Base-by-base conservation (phyloP, 2,797 vertebrate genomes). In the Crenichthys baileyi region DNA sequence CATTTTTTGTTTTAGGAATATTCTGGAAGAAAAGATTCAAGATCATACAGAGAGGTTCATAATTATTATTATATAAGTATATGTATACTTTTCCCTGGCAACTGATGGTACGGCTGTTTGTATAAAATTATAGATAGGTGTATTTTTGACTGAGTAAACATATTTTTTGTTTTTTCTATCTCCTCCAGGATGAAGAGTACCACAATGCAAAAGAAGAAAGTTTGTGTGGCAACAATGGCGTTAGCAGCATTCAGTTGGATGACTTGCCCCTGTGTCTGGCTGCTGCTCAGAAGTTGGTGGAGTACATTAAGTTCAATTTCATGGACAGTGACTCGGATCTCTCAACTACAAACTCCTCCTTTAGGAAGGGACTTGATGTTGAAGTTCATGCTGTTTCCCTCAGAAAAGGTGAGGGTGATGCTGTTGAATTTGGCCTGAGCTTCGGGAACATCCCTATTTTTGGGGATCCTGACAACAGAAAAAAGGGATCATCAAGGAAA, bases 381-480 rank as follows among this genome's bases (percentile, higher is more conserved):
- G 97, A 99, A 88, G 96, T 99, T 85, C 97, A 95, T 18, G 96
- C 97, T 0, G 94, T 97, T 72, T 97, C 95, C 89, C 91, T 98
- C 71, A 94, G 93, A 82, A 97, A 96, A 91, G 92, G 95, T 50
- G 91, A 95, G 53, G 91, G 83, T 2, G 96, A 97, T 46, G 81
- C 89, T 0, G 83, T 94, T 0, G 96, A 97, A 26, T 96, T 99
- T 0, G 98, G 98, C 58, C 95, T 99, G 46, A 97, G 97, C 82
- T 99, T 99, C 55, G 98, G 98, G 31, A 98, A 98, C 90, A 98
- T 99, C 85, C 98, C 98, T 1, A 97, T 98, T 75, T 97, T 99
- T 3, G 97, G 98, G 72, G 97, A 99, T 89, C 97, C 97, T 0
- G 96, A 97, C 2, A 96, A 97, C 50, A 97, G 95, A 77, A 97